A percentile compares a stretch with the other conserved stretches of the same genome.
Evolutionary conservation across 2,888 invertebrate species (phyloP).

Genomic region (Phaedon cochleariae): DNA sequence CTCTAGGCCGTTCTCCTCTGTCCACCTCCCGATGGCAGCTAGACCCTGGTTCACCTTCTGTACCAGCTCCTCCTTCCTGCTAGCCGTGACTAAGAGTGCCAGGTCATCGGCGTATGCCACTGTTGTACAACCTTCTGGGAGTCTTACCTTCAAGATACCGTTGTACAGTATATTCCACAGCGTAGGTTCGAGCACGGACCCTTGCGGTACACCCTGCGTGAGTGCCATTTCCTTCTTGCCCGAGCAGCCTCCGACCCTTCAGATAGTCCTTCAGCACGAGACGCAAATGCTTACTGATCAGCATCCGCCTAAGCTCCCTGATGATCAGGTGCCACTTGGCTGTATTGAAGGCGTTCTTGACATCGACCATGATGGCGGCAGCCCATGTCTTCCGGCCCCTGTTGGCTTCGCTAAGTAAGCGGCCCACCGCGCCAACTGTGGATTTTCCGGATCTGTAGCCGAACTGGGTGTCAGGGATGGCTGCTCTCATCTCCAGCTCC

Average conservation of each 20-base stretch:
- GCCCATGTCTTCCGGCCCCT: neutral
- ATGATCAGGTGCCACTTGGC: neutral
- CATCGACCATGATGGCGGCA: neutral
- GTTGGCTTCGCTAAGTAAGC: neutral
- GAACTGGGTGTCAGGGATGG: neutral
- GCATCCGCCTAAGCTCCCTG: neutral
- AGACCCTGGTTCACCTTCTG: neutral
- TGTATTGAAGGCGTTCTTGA: neutral
- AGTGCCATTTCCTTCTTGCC: neutral
- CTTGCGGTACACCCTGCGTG: neutral
- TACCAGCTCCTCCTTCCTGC: neutral
- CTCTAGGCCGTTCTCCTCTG: neutral
- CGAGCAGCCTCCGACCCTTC: neutral
- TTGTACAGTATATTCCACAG: neutral
- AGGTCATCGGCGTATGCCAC: constrained; percentile 4
- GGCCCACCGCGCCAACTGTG: neutral
- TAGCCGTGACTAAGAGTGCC: neutral
- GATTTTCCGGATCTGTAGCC: neutral
- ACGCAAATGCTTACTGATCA: neutral
- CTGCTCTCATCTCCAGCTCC: neutral
- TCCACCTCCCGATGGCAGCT: neutral
- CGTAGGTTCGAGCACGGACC: neutral
- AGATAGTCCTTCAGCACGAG: neutral
- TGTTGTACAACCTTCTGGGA: neutral
- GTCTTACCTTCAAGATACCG: neutral